Evolutionary conservation across 2,113 vertebrate species (phyloP).

Genomic region (Progne subis): DNA sequence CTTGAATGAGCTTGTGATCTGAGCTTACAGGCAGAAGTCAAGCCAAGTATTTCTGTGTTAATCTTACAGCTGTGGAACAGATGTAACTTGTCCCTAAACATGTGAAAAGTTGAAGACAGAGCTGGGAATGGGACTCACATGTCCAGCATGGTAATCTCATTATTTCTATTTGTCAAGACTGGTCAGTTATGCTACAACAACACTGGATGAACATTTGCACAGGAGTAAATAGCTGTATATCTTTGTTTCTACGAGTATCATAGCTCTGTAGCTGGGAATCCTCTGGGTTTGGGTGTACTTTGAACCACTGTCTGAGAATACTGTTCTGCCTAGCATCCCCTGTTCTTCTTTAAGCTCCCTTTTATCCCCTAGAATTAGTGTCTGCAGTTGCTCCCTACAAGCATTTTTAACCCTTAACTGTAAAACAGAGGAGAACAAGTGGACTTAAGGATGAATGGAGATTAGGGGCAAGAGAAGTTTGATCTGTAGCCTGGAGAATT

Average conservation of each 20-base stretch:
- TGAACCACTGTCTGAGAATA: not conserved
- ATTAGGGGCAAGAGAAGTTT: not conserved
- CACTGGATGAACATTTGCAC: not conserved
- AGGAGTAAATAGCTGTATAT: not conserved
- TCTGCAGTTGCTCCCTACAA: not conserved
- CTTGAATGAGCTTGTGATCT: not conserved
- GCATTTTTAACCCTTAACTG: not conserved
- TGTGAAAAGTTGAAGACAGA: not conserved
- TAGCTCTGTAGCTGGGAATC: not conserved
- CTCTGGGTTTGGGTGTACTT: not conserved
- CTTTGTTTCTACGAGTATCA: not conserved
- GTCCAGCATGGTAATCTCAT: not conserved
- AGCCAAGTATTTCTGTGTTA: not conserved
- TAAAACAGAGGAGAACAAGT: not conserved
- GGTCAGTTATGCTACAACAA: not conserved
- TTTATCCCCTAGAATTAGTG: not conserved
- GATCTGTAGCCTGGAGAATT: not conserved
- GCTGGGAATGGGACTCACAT: not conserved
- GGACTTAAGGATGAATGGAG: not conserved
- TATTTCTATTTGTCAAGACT: not conserved
- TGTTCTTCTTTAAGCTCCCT: not conserved
- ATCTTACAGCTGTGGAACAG: not conserved
- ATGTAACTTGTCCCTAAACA: not conserved
- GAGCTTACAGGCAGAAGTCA: not conserved
- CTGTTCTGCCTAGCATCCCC: not conserved